Conservation (phyloP, 2,888 invertebrate genomes). For the Tipula unca region DNA sequence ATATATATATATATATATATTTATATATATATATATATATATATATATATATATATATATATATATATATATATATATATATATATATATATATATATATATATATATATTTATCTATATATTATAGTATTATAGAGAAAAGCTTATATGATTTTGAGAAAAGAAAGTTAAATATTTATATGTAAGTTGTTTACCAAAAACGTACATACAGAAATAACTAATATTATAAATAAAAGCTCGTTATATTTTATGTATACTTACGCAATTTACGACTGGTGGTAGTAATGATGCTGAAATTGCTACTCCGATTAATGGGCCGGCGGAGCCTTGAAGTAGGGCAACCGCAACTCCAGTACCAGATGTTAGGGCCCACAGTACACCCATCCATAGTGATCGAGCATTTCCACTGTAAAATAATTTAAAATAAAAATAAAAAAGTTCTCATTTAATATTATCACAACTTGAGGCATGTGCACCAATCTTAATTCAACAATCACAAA, state of each 20-base stretch:
- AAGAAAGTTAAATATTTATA: not conserved
- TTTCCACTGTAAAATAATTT: slow-evolving; percentile 49
- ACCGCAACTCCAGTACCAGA: slow-evolving; percentile 75
- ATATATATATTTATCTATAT: too few relatives aligned
- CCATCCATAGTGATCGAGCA: slow-evolving; percentile 65
- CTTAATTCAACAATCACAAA: not conserved
- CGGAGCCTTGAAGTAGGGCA: slow-evolving; percentile 76
- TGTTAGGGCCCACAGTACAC: slow-evolving; percentile 63
- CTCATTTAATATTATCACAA: not conserved
- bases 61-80: too few relatives aligned
- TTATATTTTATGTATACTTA: slow-evolving; percentile 41
- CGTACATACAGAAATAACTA: too few relatives aligned
- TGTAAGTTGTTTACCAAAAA: not conserved
- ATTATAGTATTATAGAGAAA: too few relatives aligned
- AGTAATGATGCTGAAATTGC: slow-evolving; percentile 82
- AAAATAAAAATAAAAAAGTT: not conserved
- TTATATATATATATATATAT: too few relatives aligned
- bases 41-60: too few relatives aligned
- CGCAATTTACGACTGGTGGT: slow-evolving; percentile 80
- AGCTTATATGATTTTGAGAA: not conserved
- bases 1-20: too few relatives aligned
- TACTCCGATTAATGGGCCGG: slow-evolving; percentile 77
- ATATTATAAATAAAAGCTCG: not conserved
- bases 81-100: too few relatives aligned
- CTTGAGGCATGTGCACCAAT: not conserved